Conservation (phyloP, 2,113 vertebrate species). For the Geothlypis trichas region DNA sequence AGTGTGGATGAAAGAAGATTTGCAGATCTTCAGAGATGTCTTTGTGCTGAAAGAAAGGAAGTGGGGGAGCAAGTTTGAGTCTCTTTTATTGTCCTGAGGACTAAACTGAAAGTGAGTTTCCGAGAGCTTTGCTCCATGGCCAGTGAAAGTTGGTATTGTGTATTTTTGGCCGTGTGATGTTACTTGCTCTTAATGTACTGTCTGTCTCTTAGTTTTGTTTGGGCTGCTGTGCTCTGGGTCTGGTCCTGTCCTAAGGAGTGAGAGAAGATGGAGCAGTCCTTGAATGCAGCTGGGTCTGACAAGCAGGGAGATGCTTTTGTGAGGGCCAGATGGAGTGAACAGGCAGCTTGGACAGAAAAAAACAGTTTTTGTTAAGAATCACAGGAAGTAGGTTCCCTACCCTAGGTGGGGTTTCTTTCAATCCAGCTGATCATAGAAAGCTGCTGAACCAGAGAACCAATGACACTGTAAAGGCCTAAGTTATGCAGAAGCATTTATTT, state of each 20-base stretch:
- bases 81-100: neutral
- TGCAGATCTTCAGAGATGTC: slow-evolving; percentile 14
- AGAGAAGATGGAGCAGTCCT: neutral
- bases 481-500: neutral
- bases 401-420: neutral
- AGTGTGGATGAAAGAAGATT: slow-evolving; percentile 15
- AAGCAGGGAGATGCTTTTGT: neutral
- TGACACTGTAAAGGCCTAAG: neutral
- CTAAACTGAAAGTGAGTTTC: slow-evolving; percentile 7
- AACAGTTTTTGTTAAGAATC: neutral
- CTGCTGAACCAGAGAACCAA: neutral
- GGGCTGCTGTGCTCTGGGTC: neutral
- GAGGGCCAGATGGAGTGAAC: neutral
- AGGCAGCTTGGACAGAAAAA: neutral
- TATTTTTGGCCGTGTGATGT: neutral
- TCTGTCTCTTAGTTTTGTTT: neutral
- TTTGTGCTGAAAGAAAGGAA: slow-evolving; percentile 21
- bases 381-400: neutral
- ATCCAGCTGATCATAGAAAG: neutral
- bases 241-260: neutral
- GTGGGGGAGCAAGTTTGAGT: neutral
- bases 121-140: neutral
- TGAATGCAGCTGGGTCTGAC: neutral
- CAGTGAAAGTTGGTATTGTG: neutral
- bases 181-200: neutral